Base-by-base conservation (phyloP, 2,888 invertebrate species). In the Mythimna lalbum region DNA sequence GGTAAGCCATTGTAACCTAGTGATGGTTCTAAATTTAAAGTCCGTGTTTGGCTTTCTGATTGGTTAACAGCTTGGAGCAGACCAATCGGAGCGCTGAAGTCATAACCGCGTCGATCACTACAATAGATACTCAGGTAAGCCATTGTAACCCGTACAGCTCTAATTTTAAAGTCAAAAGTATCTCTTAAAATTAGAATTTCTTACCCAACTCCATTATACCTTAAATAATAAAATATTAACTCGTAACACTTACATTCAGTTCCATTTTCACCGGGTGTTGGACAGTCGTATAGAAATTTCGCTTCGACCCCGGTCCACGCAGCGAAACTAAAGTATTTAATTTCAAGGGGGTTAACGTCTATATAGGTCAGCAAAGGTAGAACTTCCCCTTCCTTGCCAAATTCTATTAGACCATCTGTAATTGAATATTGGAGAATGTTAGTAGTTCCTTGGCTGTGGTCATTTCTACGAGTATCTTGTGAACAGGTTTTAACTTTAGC, bases 231-330 rank as follows among this genome's bases (percentile, higher is more conserved):
- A 55, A 53, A 50, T 36, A 39, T n/a, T 19, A 62, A 4, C 4
- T n/a, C 10, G 14, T 66, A 69, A 55, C 39, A 86, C 83, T 87
- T 87, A 95, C 94, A 87, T 75, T 91, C 87, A 36, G 83, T 85
- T 0, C 80, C 88, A 65, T 89, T 88, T 3, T 80, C 87, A 7
- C 88, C 89, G 1, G 93, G 91, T 56, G 90, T 81, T 7, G 96
- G 96, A 82, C 98, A 98, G 87, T 97, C 97, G 82, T 97, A 98
- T 65, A 97, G 96, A 95, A 97, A 97, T 86, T 97, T 97, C 0
- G 97, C 97, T 82, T 97, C 96, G 0, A 97, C 96, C 0, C 96
- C 96, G 7, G 95, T 96, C 97, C 97, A 98, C 0, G 97, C 96
- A 19, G 97, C 97, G 80, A 98, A 98, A 88, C 97, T 97, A 71